Conservation (phyloP, 2,113 vertebrate species). For the Australoheros scitulus region DNA sequence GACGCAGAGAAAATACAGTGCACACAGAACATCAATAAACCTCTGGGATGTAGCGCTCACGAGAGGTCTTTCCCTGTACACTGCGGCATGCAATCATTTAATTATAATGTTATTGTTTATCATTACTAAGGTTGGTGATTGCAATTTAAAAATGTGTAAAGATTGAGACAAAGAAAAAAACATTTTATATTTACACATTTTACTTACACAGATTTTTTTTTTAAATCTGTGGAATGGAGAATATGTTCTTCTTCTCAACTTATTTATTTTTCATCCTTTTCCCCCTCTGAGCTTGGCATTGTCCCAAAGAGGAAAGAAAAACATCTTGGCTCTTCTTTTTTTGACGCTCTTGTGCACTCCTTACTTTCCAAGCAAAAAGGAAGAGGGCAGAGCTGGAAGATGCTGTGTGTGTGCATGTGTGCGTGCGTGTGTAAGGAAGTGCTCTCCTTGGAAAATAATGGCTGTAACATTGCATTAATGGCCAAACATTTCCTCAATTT, state of each 20-base stretch:
- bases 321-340: not conserved
- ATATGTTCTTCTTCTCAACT: not conserved
- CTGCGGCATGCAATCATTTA: not conserved
- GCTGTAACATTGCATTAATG: conserved; percentile 48
- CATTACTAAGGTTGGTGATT: not conserved
- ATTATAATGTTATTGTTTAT: not conserved
- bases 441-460: conserved; percentile 65
- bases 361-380: conserved; percentile 54
- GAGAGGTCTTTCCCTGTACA: not conserved
- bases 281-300: conserved; percentile 23
- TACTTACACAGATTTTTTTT: not conserved
- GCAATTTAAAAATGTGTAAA: not conserved
- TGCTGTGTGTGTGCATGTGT: conserved; percentile 10
- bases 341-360: conserved; percentile 18
- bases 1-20: conserved; percentile 27
- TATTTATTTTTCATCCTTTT: conserved; percentile 17
- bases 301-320: conserved; percentile 6
- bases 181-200: not conserved
- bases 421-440: conserved; percentile 45
- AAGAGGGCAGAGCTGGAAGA: conserved; percentile 36
- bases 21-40: conserved; percentile 35
- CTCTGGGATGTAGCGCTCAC: not conserved
- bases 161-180: not conserved
- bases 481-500: conserved; percentile 62
- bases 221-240: not conserved